Conservation (phyloP, 2,113 vertebrate genomes). For the Ptychochromis oligacanthus region DNA sequence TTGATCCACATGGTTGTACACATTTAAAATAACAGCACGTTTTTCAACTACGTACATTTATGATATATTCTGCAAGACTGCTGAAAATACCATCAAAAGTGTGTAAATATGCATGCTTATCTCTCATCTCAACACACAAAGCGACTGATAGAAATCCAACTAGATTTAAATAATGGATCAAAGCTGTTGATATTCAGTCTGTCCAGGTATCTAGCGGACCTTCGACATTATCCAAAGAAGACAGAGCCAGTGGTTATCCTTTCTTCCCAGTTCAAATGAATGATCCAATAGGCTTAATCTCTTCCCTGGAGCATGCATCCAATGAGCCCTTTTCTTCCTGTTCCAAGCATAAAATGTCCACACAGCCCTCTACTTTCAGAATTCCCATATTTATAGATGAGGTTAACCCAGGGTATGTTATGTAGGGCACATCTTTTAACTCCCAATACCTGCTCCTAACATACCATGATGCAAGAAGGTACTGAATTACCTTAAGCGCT, state of each 20-base stretch:
- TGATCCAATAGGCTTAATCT: constrained; percentile 44
- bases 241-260: constrained; percentile 13
- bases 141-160: not conserved
- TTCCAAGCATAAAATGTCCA: constrained; percentile 40
- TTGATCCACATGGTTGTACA: not conserved
- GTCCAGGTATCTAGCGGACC: not conserved
- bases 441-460: constrained; percentile 20
- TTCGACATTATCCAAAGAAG: constrained; percentile 46
- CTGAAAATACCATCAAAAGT: not conserved
- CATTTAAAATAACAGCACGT: not conserved
- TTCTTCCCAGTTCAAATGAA: constrained; percentile 55
- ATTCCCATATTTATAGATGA: constrained; percentile 32
- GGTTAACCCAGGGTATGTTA: constrained; percentile 24
- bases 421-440: constrained; percentile 19
- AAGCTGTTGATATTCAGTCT: constrained; percentile 12
- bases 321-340: constrained; percentile 16
- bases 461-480: constrained; percentile 23
- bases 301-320: constrained; percentile 24
- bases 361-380: not conserved
- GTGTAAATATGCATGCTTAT: not conserved
- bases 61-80: not conserved
- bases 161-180: constrained; percentile 11
- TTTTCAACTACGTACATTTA: not conserved
- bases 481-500: constrained; percentile 36
- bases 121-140: not conserved